Percentiles rank a stretch among this genome's conserved stretches.
Conservation (phyloP, 2,113 vertebrate species). For the Galemys pyrenaicus region DNA sequence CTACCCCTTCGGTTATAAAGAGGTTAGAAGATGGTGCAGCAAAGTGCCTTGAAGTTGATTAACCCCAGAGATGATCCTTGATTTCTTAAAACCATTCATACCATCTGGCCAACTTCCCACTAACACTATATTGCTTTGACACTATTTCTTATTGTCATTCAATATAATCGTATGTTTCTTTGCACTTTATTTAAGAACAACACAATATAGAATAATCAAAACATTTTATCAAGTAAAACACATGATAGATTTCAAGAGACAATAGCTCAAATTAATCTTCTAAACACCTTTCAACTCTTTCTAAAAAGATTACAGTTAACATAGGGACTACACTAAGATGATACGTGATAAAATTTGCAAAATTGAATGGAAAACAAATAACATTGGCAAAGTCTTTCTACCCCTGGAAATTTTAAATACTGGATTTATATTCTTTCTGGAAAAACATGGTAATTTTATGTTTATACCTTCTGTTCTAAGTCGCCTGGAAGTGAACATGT, state of each 20-base stretch:
- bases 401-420: background rate
- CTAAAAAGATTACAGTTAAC: background rate
- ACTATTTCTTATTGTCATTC: background rate
- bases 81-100: background rate
- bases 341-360: background rate
- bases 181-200: background rate
- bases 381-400: background rate
- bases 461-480: background rate
- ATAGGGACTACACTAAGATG: background rate
- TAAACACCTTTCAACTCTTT: background rate
- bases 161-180: background rate
- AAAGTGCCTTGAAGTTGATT: background rate
- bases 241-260: background rate
- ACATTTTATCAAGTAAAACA: background rate
- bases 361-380: slow-evolving; percentile 21
- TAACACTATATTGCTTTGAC: accelerated
- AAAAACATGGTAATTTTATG: slow-evolving; percentile 1
- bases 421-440: background rate
- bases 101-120: background rate
- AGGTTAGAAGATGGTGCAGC: background rate
- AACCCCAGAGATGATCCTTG: background rate
- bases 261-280: background rate
- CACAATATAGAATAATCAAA: background rate
- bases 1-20: background rate
- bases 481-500: background rate